Conservation (phyloP, 2,888 invertebrate genomes). For the Euproctis similis region DNA sequence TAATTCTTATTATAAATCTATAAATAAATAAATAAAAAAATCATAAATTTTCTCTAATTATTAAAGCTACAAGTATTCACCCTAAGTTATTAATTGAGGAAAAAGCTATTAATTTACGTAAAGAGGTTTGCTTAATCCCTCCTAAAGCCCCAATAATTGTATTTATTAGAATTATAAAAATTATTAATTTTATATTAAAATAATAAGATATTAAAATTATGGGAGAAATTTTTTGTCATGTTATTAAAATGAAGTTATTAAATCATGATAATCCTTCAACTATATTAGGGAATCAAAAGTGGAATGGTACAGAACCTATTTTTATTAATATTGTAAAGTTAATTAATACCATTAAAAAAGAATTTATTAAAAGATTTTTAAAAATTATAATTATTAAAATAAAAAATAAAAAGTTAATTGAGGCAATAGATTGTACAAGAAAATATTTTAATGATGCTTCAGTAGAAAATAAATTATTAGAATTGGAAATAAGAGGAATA, state of each 20-base stretch:
- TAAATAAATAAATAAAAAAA: slow-evolving; percentile 63
- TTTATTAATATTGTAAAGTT: slow-evolving; percentile 66
- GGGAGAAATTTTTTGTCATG: slow-evolving; percentile 80
- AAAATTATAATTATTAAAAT: slow-evolving; percentile 53
- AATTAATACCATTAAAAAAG: slow-evolving; percentile 41
- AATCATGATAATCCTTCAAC: slow-evolving; percentile 75
- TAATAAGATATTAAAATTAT: slow-evolving; percentile 71
- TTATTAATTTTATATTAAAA: slow-evolving; percentile 54
- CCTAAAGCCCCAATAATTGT: slow-evolving; percentile 65
- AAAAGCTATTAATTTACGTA: slow-evolving; percentile 77
- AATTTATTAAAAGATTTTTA: slow-evolving; percentile 45
- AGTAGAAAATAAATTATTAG: slow-evolving; percentile 61
- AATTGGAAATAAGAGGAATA: slow-evolving; percentile 73
- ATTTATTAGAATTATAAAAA: slow-evolving; percentile 59
- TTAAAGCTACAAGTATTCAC: slow-evolving; percentile 67
- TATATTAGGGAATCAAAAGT: slow-evolving; percentile 77
- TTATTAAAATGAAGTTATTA: slow-evolving; percentile 73
- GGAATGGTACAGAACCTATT: slow-evolving; percentile 76
- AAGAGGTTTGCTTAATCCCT: slow-evolving; percentile 71
- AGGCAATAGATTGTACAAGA: slow-evolving; percentile 75
- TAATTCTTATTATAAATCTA: slow-evolving; percentile 54
- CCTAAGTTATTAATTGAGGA: slow-evolving; percentile 80
- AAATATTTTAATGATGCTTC: slow-evolving; percentile 79
- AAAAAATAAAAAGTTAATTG: slow-evolving; percentile 69
- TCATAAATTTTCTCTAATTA: slow-evolving; percentile 64